Base-by-base conservation (phyloP, 2,888 invertebrate genomes). In the Drosophila ochracea region DNA sequence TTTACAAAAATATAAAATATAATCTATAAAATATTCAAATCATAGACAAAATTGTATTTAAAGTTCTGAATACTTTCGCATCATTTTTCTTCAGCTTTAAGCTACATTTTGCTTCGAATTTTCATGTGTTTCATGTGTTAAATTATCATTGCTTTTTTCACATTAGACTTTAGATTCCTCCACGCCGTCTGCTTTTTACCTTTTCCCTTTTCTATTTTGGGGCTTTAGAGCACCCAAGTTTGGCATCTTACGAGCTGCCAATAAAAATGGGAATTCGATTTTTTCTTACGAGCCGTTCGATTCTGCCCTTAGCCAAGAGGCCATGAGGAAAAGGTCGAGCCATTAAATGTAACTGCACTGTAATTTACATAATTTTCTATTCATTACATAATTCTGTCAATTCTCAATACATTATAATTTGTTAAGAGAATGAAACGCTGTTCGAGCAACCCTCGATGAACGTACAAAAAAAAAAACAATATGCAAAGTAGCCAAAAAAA, bases 321-420 rank as follows among this genome's bases (percentile, higher is more conserved):
- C 30, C 19, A 9, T 35, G 41, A 47, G 57, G 65, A 82, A 89
- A 89, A 88, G 90, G 88, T 89, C 78, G 71, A 69, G 64, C 86
- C 91, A 92, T 92, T 92, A 92, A 91, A 92, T 91, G 88, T 86
- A 91, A 92, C 91, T 91, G 89, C 91, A 83, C 85, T 89, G 89
- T 91, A 92, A 92, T 92, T 92, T 92, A 81, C 92, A 92, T 92
- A 92, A 92, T 92, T 92, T 92, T 91, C 90, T 92, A 92, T 92
- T 92, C 92, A 92, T 92, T 92, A 92, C 90, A 92, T 91, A 92
- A 92, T 91, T 91, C 90, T 91, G 92, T 91, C 91, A 92, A 92
- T 92, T 92, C 91, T 84, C 91, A 88, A 92, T 92, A 91, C 91
- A 87, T 92, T 91, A 89, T 91, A 91, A 88, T 88, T 88, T 90